These are phyloP conservation scores for Ernsta delagoae DNA, from an alignment of 2,888 invertebrate species.

Conservation along the genomic window DNA sequence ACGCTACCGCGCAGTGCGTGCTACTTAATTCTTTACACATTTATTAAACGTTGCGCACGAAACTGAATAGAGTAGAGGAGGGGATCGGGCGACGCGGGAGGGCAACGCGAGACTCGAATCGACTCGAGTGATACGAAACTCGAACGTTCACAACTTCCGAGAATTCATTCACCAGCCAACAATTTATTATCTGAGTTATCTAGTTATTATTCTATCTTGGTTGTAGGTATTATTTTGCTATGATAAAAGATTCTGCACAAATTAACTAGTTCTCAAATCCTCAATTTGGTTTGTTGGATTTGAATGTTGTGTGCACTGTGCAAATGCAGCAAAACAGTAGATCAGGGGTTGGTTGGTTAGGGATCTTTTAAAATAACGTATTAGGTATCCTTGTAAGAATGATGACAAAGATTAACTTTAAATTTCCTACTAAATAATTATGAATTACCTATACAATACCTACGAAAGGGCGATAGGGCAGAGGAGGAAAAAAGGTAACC, in stretches of 20 bases:
- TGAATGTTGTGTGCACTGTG: not conserved
- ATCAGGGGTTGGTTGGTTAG: no score
- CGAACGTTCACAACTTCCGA: constrained; percentile 69
- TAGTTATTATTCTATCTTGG: constrained; percentile 53
- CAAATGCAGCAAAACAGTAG: not conserved
- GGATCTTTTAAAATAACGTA: no score
- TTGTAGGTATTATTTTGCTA: constrained; percentile 46
- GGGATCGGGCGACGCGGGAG: constrained; percentile 49
- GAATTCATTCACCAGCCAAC: constrained; percentile 71
- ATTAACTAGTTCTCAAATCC: constrained; percentile 34
- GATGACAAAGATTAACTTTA: no score
- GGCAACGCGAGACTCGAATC: constrained; percentile 47
- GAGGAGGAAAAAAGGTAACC: no score
- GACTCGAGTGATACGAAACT: constrained; percentile 57
- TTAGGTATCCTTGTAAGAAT: no score
- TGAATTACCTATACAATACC: no score
- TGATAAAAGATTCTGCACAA: constrained; percentile 48
- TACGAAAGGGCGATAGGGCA: no score
- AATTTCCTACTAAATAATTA: no score
- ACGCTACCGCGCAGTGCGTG: constrained; percentile 15
- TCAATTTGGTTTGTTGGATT: constrained; percentile 6
- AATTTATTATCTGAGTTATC: constrained; percentile 62
- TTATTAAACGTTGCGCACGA: constrained; percentile 7
- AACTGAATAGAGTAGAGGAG: constrained; percentile 43
- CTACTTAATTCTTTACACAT: constrained; percentile 8